Conservation (phyloP, 2,888 invertebrate species). For the Morpho deidamia region DNA sequence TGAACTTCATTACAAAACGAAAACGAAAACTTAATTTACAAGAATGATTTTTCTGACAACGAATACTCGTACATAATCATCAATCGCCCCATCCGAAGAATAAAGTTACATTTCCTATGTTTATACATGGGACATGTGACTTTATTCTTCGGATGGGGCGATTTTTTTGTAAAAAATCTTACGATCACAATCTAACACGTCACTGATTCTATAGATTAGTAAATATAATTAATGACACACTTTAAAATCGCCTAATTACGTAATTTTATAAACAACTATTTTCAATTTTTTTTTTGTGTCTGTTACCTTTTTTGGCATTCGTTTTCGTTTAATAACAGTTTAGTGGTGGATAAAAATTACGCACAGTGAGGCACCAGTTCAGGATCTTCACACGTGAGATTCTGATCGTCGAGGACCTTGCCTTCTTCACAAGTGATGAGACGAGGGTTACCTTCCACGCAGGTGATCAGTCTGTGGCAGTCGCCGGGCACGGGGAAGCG, state of each 20-base stretch:
- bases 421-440: constrained; percentile 92
- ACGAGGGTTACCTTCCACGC: constrained; percentile 93
- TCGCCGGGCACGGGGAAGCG: constrained; percentile 93
- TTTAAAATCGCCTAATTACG: too few relatives aligned
- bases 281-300: background rate
- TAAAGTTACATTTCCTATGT: too few relatives aligned
- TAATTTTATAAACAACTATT: background rate
- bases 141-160: too few relatives aligned
- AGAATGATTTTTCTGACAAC: too few relatives aligned
- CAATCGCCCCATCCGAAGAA: too few relatives aligned
- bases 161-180: too few relatives aligned
- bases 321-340: constrained; percentile 53
- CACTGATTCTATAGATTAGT: too few relatives aligned
- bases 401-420: constrained; percentile 90
- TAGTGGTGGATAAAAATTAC: constrained; percentile 32
- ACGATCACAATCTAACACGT: too few relatives aligned
- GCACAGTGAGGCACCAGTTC: constrained; percentile 78
- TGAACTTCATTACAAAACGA: constrained; percentile 48
- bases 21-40: constrained; percentile 34
- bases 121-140: too few relatives aligned
- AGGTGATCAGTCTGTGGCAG: constrained; percentile 92
- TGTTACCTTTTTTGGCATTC: constrained; percentile 9
- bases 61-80: too few relatives aligned
- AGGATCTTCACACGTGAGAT: constrained; percentile 90
- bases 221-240: too few relatives aligned